Evolutionary conservation across 2,888 invertebrate genomes (phyloP).

Genomic region (Caenorhabditis sp.): DNA sequence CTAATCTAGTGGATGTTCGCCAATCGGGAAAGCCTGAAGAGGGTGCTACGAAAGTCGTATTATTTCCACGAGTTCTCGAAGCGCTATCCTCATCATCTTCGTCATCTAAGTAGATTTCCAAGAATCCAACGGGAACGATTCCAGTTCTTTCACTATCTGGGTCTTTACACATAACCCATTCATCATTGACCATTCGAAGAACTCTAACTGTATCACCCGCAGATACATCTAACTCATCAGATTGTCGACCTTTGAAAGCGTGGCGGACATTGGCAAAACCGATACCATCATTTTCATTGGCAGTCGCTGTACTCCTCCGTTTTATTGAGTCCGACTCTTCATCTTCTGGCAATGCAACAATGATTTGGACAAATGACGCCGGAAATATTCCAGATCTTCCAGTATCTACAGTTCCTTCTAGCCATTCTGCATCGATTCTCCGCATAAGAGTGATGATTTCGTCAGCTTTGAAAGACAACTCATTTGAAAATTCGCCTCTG

Average conservation of each 20-base stretch:
- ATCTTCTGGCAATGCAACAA: constrained; percentile 37
- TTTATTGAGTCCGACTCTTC: constrained; percentile 13
- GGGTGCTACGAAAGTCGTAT: constrained; percentile 9
- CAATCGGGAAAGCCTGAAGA: constrained; percentile 20
- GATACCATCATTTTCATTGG: constrained; percentile 30
- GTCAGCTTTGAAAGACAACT: constrained; percentile 59
- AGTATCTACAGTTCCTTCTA: constrained; percentile 46
- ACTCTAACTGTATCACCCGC: constrained; percentile 61
- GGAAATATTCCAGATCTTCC: constrained; percentile 49
- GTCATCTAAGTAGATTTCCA: constrained; percentile 65
- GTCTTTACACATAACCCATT: constrained; percentile 65
- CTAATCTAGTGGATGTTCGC: constrained; percentile 15
- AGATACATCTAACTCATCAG: constrained; percentile 57
- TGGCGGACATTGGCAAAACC: constrained; percentile 63
- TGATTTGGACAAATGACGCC: constrained; percentile 44
- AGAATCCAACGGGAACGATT: constrained; percentile 60
- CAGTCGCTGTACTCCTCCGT: constrained; percentile 10
- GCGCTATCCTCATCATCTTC: constrained; percentile 50
- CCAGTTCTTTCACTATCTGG: constrained; percentile 56
- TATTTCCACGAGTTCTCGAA: not conserved
- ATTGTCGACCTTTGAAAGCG: constrained; percentile 56
- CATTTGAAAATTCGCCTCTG: constrained; percentile 60
- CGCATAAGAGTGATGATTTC: constrained; percentile 53
- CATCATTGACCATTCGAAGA: constrained; percentile 55
- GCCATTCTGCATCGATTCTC: constrained; percentile 58